Evolutionary conservation across 2,113 vertebrate species (phyloP).

Genomic region (Chaetops frenatus): DNA sequence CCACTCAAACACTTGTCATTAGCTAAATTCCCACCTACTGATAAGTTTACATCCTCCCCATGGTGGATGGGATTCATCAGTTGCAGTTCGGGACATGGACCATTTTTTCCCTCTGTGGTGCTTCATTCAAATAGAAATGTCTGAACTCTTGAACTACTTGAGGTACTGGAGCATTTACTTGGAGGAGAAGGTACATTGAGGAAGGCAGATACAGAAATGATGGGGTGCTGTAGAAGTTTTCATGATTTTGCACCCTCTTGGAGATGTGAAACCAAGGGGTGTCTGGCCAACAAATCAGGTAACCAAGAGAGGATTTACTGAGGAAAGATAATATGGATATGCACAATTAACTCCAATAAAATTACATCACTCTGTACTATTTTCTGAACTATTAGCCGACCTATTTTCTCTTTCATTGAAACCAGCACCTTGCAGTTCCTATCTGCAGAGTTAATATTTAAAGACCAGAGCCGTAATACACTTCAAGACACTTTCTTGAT

Average conservation of each 20-base stretch:
- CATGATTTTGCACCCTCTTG: neutral
- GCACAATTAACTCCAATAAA: neutral
- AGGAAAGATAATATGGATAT: neutral
- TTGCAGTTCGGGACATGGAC: neutral
- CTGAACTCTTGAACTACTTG: neutral
- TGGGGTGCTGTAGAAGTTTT: neutral
- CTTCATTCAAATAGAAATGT: neutral
- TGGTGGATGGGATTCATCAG: no score
- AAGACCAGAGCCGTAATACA: neutral
- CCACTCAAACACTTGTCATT: neutral
- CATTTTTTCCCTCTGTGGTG: neutral
- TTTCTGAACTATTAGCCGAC: neutral
- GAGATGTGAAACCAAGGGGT: neutral
- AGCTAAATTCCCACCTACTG: neutral
- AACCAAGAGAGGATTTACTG: neutral
- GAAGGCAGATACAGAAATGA: neutral
- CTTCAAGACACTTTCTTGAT: neutral
- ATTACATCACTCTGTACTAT: neutral
- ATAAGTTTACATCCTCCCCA: neutral
- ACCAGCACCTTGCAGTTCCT: neutral
- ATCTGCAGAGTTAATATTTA: neutral
- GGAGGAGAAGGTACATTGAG: neutral
- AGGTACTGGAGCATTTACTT: neutral
- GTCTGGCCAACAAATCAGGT: neutral
- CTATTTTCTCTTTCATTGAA: neutral